A percentile compares a stretch with the other conserved stretches of the same genome.
phyloP scores from a whole-genome alignment of 2,797 vertebrate species.

The Pipistrellus nathusii region DNA sequence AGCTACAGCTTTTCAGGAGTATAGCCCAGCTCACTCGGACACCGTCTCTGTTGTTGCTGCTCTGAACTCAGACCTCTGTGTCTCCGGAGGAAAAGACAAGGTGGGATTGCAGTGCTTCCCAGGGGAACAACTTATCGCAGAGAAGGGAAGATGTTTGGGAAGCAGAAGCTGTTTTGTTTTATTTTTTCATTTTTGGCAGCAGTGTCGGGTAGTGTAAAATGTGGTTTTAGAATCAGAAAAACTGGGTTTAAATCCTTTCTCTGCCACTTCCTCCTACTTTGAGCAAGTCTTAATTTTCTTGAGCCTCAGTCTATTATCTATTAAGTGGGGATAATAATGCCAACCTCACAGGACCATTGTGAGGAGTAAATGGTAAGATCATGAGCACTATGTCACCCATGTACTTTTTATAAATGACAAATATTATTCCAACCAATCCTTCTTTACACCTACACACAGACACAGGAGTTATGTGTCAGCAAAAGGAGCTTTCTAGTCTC shows the following conservation, averaged over 20 bases:
- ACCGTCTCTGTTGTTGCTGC: constrained; percentile 91
- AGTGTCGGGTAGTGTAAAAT: neutral
- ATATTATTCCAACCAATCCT: neutral
- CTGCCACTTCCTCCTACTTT: neutral
- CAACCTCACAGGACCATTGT: neutral
- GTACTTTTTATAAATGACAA: neutral
- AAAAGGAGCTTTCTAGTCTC: neutral
- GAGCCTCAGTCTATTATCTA: neutral
- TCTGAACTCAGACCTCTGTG: constrained; percentile 92
- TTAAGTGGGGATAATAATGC: neutral
- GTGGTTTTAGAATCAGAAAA: neutral
- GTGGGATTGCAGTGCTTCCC: constrained; percentile 80
- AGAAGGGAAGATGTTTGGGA: neutral
- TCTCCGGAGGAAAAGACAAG: constrained; percentile 96
- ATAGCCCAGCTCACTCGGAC: constrained; percentile 90
- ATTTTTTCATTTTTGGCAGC: neutral
- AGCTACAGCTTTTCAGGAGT: constrained; percentile 84
- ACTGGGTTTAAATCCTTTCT: neutral
- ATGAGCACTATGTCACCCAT: neutral
- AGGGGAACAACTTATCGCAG: neutral
- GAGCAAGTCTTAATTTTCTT: neutral
- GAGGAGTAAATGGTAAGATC: neutral
- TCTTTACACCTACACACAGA: neutral
- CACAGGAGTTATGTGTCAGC: neutral
- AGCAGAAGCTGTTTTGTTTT: neutral